Percentiles rank a stretch among this genome's conserved stretches.
Conservation (phyloP, 2,797 vertebrate species). For the Hippocampus kuda region DNA sequence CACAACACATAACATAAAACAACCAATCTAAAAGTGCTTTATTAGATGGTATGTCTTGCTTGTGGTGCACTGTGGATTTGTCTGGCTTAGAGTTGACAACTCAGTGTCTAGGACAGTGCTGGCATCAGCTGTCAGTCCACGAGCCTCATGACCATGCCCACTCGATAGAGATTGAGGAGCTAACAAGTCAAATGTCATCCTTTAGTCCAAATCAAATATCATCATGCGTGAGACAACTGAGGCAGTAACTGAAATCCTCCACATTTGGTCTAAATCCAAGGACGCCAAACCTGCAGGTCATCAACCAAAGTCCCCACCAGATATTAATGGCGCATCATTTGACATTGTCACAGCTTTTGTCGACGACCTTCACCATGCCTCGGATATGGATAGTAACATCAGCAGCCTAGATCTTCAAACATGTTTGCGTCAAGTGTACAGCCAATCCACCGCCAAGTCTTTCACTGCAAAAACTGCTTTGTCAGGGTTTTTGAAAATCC, state of each 20-base stretch:
- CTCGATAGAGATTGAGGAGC: background rate
- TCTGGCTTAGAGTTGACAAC: background rate
- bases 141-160: background rate
- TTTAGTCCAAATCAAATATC: background rate
- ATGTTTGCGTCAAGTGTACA: background rate
- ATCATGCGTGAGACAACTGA: background rate
- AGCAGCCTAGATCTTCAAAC: background rate
- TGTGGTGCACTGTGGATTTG: background rate
- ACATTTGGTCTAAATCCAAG: background rate
- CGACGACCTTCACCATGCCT: slow-evolving; percentile 1
- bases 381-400: background rate
- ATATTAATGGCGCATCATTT: background rate
- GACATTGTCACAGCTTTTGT: slow-evolving; percentile 1
- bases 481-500: background rate
- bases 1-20: too few species aligned
- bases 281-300: background rate
- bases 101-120: background rate
- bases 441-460: background rate
- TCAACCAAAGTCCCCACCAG: background rate
- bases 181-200: background rate
- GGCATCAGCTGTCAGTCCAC: background rate
- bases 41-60: background rate
- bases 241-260: slow-evolving; percentile 1
- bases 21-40: background rate
- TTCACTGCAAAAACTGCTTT: background rate